phyloP scores from a whole-genome alignment of 2,113 vertebrate genomes.

The Holacanthus passer region DNA sequence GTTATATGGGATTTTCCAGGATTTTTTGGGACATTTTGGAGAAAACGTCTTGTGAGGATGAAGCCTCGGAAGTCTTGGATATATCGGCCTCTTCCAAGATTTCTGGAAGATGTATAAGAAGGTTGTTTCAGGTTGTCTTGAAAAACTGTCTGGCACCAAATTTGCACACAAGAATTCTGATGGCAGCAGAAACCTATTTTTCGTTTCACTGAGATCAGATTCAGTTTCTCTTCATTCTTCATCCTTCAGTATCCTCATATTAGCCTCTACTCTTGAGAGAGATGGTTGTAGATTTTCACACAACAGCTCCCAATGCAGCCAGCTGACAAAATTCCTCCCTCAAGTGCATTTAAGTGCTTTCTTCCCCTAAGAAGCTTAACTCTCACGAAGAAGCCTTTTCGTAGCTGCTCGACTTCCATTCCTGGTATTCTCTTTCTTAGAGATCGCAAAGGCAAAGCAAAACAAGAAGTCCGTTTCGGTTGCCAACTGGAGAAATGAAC shows the following conservation, averaged over 20 bases:
- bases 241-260: background rate
- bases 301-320: constrained; percentile 14
- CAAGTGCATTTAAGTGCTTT: background rate
- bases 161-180: background rate
- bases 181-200: too few species aligned
- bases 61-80: background rate
- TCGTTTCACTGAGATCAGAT: too few species aligned
- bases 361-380: constrained; percentile 11
- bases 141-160: background rate
- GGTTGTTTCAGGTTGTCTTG: background rate
- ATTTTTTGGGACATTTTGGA: constrained; percentile 12
- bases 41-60: background rate
- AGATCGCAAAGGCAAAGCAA: constrained; percentile 46
- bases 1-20: background rate
- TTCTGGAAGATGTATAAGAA: background rate
- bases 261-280: background rate
- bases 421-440: constrained; percentile 47
- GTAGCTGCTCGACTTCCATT: constrained; percentile 25
- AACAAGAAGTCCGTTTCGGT: constrained; percentile 50
- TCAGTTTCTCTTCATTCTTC: background rate
- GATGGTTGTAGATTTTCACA: constrained; percentile 8
- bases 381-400: constrained; percentile 20
- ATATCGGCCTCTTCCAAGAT: background rate
- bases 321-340: constrained; percentile 17
- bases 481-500: constrained; percentile 65